Conservation (phyloP, 2,888 invertebrate genomes). For the Lasioglossum marginatum region DNA sequence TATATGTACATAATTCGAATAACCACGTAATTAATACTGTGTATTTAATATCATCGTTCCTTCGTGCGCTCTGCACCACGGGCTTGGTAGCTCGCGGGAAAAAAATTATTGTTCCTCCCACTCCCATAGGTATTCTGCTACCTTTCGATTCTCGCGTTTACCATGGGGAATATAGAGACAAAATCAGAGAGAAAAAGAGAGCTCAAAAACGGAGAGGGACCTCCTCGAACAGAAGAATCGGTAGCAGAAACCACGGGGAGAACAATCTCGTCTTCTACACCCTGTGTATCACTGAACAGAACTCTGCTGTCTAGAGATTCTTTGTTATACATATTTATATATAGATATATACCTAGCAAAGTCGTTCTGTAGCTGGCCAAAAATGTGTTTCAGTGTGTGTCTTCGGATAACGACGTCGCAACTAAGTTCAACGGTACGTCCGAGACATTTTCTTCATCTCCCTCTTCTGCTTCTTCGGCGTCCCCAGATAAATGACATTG, state of each 20-base stretch:
- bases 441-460: conserved; percentile 85
- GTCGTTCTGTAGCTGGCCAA: conserved; percentile 42
- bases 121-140: conserved; percentile 50
- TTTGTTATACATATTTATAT: conserved; percentile 66
- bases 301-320: conserved; percentile 62
- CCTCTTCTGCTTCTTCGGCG: conserved; percentile 80
- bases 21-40: conserved; percentile 82
- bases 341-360: conserved; percentile 66
- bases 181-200: conserved; percentile 42
- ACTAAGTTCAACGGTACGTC: conserved; percentile 90
- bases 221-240: conserved; percentile 44
- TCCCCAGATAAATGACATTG: conserved; percentile 76
- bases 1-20: conserved; percentile 80
- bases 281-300: conserved; percentile 63
- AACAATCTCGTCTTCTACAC: conserved; percentile 61
- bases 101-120: conserved; percentile 39
- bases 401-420: conserved; percentile 88
- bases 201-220: conserved; percentile 29
- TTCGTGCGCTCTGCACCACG: conserved; percentile 76
- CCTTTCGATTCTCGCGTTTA: conserved; percentile 54
- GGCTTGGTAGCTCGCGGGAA: conserved; percentile 75
- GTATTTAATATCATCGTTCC: conserved; percentile 79
- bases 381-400: conserved; percentile 85
- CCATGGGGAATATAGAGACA: conserved; percentile 31
- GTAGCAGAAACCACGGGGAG: conserved; percentile 54